These are phyloP conservation scores for Ardeotis arabs DNA, from an alignment of 2,113 vertebrate species.

Conservation along the genomic window DNA sequence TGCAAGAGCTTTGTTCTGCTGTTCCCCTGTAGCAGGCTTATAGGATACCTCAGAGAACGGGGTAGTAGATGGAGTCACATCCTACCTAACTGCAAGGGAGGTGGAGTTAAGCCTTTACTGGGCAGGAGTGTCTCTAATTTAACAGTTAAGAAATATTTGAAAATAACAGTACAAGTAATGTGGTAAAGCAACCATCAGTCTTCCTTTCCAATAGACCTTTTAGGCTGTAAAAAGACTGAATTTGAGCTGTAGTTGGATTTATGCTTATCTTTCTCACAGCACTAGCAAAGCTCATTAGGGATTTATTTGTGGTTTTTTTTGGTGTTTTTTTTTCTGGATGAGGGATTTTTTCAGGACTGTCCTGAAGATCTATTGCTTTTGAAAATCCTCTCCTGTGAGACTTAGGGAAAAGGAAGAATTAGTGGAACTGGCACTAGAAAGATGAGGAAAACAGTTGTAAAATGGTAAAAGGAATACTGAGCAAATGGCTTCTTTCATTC, in stretches of 20 bases:
- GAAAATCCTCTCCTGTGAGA: background rate
- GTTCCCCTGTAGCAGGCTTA: background rate
- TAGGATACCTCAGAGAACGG: background rate
- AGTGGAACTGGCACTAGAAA: background rate
- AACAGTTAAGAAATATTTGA: background rate
- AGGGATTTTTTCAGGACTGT: background rate
- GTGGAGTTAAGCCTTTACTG: background rate
- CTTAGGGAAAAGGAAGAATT: background rate
- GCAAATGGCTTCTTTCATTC: background rate
- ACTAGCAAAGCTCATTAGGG: background rate
- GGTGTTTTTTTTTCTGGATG: background rate
- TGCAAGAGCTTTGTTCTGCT: background rate
- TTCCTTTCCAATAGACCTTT: background rate
- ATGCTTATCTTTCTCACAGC: background rate
- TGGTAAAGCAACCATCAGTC: background rate
- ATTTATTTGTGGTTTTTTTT: background rate
- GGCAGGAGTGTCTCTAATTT: background rate
- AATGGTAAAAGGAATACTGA: background rate
- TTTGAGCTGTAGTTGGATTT: background rate
- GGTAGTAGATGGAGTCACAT: background rate
- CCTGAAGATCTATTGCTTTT: background rate
- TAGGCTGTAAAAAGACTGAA: background rate
- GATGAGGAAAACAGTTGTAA: background rate
- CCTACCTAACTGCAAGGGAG: background rate
- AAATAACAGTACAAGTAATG: background rate